Conservation (phyloP, 2,113 vertebrate species). For the Pachypanchax playfairii region DNA sequence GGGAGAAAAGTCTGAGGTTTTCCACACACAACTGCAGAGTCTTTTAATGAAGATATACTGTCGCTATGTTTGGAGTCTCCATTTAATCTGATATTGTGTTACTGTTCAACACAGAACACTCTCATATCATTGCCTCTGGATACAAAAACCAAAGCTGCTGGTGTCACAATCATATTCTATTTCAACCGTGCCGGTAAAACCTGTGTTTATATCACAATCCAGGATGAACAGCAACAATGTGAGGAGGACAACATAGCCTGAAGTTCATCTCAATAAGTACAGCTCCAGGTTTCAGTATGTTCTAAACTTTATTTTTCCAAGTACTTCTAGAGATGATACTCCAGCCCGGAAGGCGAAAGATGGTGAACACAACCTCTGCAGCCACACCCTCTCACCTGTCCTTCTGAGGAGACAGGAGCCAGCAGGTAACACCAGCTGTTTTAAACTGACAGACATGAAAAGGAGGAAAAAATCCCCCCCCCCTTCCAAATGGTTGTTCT, state of each 20-base stretch:
- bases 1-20: no score
- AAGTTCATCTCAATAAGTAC: no score
- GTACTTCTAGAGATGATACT: not conserved
- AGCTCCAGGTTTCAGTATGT: no score
- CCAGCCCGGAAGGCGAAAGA: conserved; percentile 18
- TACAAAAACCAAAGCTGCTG: conserved; percentile 43
- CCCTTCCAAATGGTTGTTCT: conserved; percentile 55
- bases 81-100: conserved; percentile 11
- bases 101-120: conserved; percentile 27
- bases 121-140: conserved; percentile 43
- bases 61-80: no score
- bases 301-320: no score
- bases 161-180: conserved; percentile 48
- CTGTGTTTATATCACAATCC: conserved; percentile 25
- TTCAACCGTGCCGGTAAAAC: conserved; percentile 14
- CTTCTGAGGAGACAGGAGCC: conserved; percentile 32
- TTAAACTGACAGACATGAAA: conserved; percentile 41
- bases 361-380: conserved; percentile 33
- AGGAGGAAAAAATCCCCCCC: not conserved
- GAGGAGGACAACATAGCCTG: no score
- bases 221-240: no score
- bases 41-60: no score
- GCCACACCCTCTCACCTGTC: conserved; percentile 64
- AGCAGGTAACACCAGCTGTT: conserved; percentile 72
- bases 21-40: no score